phyloP scores from a whole-genome alignment of 2,888 invertebrate genomes.

The Laothoe populi region DNA sequence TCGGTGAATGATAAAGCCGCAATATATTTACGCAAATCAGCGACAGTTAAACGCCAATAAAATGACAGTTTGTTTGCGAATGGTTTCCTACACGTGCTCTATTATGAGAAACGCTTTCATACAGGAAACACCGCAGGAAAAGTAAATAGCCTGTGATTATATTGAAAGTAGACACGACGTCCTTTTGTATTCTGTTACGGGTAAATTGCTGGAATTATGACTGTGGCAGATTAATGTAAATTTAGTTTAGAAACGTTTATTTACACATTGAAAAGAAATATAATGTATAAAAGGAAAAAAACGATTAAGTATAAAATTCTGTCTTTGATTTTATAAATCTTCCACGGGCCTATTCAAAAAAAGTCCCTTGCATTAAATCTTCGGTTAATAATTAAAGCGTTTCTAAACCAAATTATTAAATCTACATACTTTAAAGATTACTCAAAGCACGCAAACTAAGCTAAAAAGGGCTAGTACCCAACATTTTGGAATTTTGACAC shows the following conservation, averaged over 20 bases:
- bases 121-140: slow-evolving; percentile 38
- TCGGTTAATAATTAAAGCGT: no score
- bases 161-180: slow-evolving; percentile 25
- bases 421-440: no score
- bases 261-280: no score
- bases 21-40: slow-evolving; percentile 24
- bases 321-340: no score
- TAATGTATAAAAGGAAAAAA: no score
- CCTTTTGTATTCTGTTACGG: not conserved
- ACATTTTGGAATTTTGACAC: no score
- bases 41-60: slow-evolving; percentile 21
- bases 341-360: no score
- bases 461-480: no score
- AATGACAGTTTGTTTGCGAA: slow-evolving; percentile 5
- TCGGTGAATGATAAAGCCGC: slow-evolving; percentile 14
- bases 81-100: slow-evolving; percentile 18
- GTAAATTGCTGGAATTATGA: not conserved
- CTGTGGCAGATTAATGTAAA: not conserved
- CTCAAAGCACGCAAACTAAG: no score
- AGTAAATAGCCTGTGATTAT: slow-evolving; percentile 34
- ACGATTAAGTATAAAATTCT: no score
- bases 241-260: not conserved
- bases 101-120: slow-evolving; percentile 34
- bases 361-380: no score
- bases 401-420: no score